Evolutionary conservation across 2,113 vertebrate species (phyloP), one percentile per base, ranked within the genome.

Genomic region (Crotalus horridus): DNA sequence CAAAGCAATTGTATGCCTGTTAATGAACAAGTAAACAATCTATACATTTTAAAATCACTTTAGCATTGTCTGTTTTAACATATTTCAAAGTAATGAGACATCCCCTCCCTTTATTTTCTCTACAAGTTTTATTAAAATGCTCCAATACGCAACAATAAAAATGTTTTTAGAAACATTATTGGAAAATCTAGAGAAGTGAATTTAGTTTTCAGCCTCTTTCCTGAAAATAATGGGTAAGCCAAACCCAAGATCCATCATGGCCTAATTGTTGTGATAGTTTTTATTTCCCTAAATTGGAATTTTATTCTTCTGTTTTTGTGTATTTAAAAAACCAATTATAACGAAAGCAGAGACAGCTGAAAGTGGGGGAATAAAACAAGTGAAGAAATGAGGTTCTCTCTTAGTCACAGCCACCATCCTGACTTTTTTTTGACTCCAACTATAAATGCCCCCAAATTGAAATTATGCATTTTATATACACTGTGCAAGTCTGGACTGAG

Each of bases 31-130:
- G 33, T 43, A 91, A 88, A 91, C 33, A 56, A 81, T 91, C 17
- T 56, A 48, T 8, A 23, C 51, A 58, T 81, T 69, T 87, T 87
- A 93, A 92, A 90, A 74, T 9, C 59, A 93, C 54, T 91, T 91
- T 39, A 85, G 64, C 58, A 58, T 21, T 88, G 29, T 64, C 4
- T 21, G 55, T 74, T 92, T 89, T 46, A 92, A 74, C 51, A 56
- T 74, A 55, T 81, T 89, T 88, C 64, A 85, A 56, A 88, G 20
- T 74, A 81, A 74, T 43, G 13, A 58, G 51, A 74, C 89, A 53
- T 10, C n/a, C 29, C 39, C 33, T 43, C 61, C 3, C 64, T 85
- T 86, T 48, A 26, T 23, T 59, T 81, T 69, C 53, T 58, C 20
- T 33, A 5, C 23, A 55, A 15, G 6, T 3, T 53, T 87, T 29